Percentiles rank a stretch among this genome's conserved stretches.
These are phyloP conservation scores for Manis javanica DNA, from an alignment of 2,797 vertebrate genomes.

Conservation along the genomic window DNA sequence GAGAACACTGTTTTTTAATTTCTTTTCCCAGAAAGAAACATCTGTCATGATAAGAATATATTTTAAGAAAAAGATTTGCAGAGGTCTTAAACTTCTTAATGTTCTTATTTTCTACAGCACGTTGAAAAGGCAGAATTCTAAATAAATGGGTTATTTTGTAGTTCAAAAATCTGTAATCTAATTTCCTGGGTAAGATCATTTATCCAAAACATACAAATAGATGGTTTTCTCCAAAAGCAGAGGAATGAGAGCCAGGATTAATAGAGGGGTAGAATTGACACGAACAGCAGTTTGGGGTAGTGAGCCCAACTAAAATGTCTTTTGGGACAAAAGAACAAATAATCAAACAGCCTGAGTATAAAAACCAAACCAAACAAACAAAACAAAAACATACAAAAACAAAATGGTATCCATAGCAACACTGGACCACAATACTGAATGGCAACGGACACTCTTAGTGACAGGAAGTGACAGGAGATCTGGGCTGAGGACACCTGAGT, in stretches of 20 bases:
- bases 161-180: constrained; percentile 49
- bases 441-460: neutral
- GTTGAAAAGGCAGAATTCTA: constrained; percentile 43
- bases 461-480: neutral
- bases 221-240: constrained; percentile 15
- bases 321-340: neutral
- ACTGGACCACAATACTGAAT: neutral
- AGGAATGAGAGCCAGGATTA: neutral
- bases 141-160: constrained; percentile 55
- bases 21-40: constrained; percentile 63
- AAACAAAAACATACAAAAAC: neutral
- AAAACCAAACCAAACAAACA: neutral
- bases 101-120: constrained; percentile 2
- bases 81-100: constrained; percentile 41
- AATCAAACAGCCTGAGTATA: neutral
- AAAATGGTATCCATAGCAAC: neutral
- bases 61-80: constrained; percentile 46
- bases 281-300: neutral
- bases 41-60: constrained; percentile 39
- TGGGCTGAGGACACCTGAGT: neutral
- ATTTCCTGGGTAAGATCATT: constrained; percentile 34
- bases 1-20: constrained; percentile 47
- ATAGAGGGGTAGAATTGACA: neutral
- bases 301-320: neutral
- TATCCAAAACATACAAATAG: constrained; percentile 42